These are phyloP conservation scores for Lycocorax pyrrhopterus DNA, from an alignment of 2,113 vertebrate genomes.

Conservation along the genomic window DNA sequence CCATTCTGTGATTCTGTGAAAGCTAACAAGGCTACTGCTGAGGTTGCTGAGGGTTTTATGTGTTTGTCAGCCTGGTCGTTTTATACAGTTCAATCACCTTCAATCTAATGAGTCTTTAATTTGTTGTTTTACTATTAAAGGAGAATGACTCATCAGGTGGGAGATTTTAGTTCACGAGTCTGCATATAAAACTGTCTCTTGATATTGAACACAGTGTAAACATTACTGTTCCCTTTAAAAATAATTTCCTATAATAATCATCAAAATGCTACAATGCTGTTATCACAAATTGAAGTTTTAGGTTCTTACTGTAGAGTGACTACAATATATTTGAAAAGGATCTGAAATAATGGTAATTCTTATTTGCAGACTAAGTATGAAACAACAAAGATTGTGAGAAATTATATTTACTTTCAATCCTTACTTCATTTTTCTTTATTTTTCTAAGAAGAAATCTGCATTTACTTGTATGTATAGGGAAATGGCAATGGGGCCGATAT, in stretches of 20 bases:
- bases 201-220: neutral
- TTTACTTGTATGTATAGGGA: neutral
- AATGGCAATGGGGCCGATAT: neutral
- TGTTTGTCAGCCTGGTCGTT: neutral
- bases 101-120: constrained; percentile 33
- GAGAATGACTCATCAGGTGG: constrained; percentile 47
- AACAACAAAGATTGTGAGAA: neutral
- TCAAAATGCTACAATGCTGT: neutral
- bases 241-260: neutral
- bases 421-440: neutral
- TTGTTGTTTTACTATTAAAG: constrained; percentile 36
- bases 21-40: neutral
- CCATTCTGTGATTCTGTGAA: neutral
- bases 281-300: neutral
- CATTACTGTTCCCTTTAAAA: constrained; percentile 16
- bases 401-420: neutral
- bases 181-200: constrained; percentile 25
- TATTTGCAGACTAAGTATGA: neutral
- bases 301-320: neutral
- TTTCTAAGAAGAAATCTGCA: neutral
- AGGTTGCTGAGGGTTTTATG: neutral
- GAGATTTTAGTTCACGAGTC: constrained; percentile 11
- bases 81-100: constrained; percentile 23
- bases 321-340: neutral
- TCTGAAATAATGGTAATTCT: neutral